Evolutionary conservation across 2,113 vertebrate genomes (phyloP), one percentile per base, ranked within the genome.

Genomic region (Eurystomus gularis): DNA sequence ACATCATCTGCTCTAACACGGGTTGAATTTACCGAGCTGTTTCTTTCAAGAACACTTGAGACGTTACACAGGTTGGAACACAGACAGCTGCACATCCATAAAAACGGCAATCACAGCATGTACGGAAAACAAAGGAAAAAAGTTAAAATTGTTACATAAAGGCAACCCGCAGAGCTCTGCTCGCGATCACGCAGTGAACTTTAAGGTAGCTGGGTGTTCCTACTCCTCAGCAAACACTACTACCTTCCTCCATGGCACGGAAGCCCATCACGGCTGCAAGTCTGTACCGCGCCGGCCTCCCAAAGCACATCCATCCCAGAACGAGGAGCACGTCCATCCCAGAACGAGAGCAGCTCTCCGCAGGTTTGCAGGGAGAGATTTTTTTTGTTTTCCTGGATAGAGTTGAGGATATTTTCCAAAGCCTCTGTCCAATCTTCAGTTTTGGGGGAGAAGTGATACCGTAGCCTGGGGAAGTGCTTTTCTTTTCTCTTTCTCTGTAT

Each of bases 401-500:
- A 64, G 21, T 23, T 25, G 24, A 25, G 25, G 54, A 26, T 33
- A 1, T 49, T 54, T 49, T n/a, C n/a, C 7, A 1, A 40, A 23
- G 73, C 8, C 62, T 80, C 65, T 13, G 17, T 0, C 31, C 40
- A 7, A 23, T 9, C 64, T 44, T 46, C 37, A 18, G 0, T 26
- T 70, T 40, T 23, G 6, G 18, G 28, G 24, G 25, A 7, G 8
- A 64, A 69, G 8, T 0, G 17, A 19, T 2, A 29, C 20, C 3
- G 13, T 80, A 90, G 82, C 96, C 94, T 8, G 65, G 42, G 95
- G 96, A 94, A 87, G n/a, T 1, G 26, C 49, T 94, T 96, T 93
- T 70, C 60, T 70, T 85, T 39, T n/a, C 72, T 55, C 72, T 87
- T 92, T 83, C 77, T 31, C 80, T 39, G 0, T 12, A 91, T 95